phyloP scores from a whole-genome alignment of 2,113 vertebrate species.

The sheep (Ovis aries) region DNA sequence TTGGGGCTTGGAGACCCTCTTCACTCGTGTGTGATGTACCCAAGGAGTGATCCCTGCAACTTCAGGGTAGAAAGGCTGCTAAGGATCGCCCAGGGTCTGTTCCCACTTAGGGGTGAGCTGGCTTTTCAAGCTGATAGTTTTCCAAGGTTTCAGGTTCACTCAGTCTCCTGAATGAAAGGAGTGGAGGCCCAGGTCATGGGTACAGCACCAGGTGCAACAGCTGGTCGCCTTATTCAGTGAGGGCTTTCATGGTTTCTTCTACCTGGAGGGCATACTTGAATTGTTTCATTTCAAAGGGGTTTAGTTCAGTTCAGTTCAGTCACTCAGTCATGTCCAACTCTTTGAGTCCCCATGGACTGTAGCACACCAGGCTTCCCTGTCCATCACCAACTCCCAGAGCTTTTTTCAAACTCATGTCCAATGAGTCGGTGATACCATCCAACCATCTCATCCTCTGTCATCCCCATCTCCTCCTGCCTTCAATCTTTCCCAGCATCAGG shows the following conservation, averaged over 20 bases:
- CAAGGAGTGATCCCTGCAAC: background rate
- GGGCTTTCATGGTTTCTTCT: background rate
- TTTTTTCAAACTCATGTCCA: background rate
- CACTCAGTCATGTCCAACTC: background rate
- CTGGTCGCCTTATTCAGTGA: background rate
- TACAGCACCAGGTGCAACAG: background rate
- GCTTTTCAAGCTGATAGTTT: background rate
- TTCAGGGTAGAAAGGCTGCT: background rate
- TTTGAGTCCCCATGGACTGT: background rate
- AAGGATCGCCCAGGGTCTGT: background rate
- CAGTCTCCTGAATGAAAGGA: background rate
- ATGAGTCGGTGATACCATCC: background rate
- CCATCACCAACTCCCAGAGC: background rate
- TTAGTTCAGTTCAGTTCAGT: background rate
- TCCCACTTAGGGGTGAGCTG: background rate
- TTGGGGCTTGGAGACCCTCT: background rate
- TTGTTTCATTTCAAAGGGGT: background rate
- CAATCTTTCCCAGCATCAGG: background rate
- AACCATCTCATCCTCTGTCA: background rate
- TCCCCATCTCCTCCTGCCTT: background rate
- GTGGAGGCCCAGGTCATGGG: background rate
- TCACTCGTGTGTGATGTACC: background rate
- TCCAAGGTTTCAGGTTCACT: background rate
- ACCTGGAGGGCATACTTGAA: background rate
- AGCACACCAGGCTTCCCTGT: background rate